Evolutionary conservation across 2,888 invertebrate species (phyloP).

Genomic region (Cryptus armator): DNA sequence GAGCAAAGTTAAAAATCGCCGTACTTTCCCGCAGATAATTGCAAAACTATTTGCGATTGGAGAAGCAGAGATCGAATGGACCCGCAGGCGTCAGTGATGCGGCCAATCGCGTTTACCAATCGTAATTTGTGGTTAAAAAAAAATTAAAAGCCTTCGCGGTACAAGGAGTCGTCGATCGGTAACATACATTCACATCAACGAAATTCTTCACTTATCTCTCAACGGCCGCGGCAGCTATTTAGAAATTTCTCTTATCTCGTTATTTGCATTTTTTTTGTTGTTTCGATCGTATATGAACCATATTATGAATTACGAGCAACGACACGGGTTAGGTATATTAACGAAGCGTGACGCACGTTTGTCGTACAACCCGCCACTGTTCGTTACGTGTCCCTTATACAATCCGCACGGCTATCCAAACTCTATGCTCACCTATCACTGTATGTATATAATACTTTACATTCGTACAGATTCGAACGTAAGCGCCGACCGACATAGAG

Average conservation of each 20-base stretch:
- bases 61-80: constrained; percentile 2
- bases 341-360: constrained; percentile 45
- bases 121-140: constrained; percentile 17
- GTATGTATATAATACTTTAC: constrained; percentile 30
- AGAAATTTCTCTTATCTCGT: constrained; percentile 18
- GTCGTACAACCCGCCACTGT: constrained; percentile 8
- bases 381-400: neutral
- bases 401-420: constrained; percentile 1
- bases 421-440: neutral
- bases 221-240: neutral
- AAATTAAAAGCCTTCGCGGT: neutral
- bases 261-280: constrained; percentile 22
- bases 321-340: constrained; percentile 10
- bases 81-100: constrained; percentile 16
- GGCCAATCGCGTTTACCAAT: constrained; percentile 32
- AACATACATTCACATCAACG: constrained; percentile 9
- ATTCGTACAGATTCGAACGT: constrained; percentile 26
- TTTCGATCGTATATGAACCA: neutral
- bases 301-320: constrained; percentile 10
- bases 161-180: neutral
- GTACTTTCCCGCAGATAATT: constrained; percentile 6
- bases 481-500: constrained; percentile 33
- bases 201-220: constrained; percentile 39
- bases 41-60: constrained; percentile 14
- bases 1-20: neutral